Evolutionary conservation across 1,140 invertebrate species (phyloP).

Genomic region (Oreohelix idahoensis): DNA sequence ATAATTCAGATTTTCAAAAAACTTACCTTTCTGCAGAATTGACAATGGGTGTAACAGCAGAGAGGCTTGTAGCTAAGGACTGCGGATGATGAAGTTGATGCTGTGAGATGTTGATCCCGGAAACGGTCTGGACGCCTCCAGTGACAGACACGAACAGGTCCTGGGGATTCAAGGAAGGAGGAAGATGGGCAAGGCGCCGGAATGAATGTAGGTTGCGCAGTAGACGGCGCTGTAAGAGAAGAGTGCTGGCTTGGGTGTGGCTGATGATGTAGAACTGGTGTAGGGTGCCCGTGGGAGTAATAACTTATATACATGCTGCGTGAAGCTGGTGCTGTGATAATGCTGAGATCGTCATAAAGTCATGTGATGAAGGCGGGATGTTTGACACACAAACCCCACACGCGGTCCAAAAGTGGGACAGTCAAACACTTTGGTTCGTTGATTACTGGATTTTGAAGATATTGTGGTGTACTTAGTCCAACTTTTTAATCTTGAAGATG

Average conservation of each 20-base stretch:
- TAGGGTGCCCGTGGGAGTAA: constrained; percentile 26
- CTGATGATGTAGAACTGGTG: not conserved
- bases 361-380: not conserved
- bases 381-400: too few species aligned
- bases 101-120: not conserved
- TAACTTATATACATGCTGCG: constrained; percentile 28
- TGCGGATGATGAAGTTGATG: constrained; percentile 11
- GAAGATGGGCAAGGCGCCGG: constrained; percentile 9
- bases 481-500: too few species aligned
- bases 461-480: too few species aligned
- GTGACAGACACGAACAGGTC: constrained; percentile 1
- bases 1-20: too few species aligned
- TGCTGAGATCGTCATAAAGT: constrained; percentile 1
- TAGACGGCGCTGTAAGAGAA: not conserved
- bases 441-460: too few species aligned
- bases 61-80: not conserved
- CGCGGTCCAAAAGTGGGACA: too few species aligned
- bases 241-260: not conserved
- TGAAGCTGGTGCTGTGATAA: not conserved
- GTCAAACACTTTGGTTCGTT: too few species aligned
- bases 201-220: not conserved
- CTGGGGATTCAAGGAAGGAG: not conserved
- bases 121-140: not conserved
- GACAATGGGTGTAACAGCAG: constrained; percentile 9
- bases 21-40: constrained; percentile 33